Evolutionary conservation across 2,113 vertebrate genomes (phyloP).

Genomic region (Pungitius pungitius): DNA sequence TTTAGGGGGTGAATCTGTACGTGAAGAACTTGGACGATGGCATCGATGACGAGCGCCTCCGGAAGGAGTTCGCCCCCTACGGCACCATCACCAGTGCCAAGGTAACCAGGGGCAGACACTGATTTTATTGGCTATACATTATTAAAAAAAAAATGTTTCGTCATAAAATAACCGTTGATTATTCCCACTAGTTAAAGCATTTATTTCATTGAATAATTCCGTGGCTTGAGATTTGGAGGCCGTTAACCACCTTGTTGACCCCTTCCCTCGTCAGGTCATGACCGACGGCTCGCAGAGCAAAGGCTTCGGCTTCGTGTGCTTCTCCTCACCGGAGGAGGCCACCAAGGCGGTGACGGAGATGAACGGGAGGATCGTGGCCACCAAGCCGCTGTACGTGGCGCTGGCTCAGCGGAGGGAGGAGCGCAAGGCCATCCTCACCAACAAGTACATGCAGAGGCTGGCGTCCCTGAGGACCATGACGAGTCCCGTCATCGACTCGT

Average conservation of each 20-base stretch:
- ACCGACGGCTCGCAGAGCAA: constrained; percentile 94
- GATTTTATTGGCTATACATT: no score
- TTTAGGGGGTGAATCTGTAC: constrained; percentile 94
- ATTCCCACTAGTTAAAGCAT: not conserved
- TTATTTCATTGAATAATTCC: no score
- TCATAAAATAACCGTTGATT: not conserved
- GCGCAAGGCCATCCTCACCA: constrained; percentile 94
- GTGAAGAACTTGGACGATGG: constrained; percentile 96
- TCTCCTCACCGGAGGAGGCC: constrained; percentile 97
- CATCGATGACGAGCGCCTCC: constrained; percentile 89
- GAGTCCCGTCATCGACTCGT: constrained; percentile 85
- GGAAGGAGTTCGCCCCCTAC: constrained; percentile 94
- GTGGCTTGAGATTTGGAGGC: no score
- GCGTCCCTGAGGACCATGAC: constrained; percentile 86
- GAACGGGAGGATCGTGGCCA: constrained; percentile 93
- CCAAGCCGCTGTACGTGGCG: constrained; percentile 95
- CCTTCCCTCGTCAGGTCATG: constrained; percentile 87
- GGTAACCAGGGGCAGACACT: constrained; percentile 71
- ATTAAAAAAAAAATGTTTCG: no score
- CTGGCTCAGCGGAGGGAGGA: constrained; percentile 96
- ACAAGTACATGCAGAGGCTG: constrained; percentile 94
- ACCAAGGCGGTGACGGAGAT: constrained; percentile 97
- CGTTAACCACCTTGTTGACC: no score
- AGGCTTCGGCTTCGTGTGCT: constrained; percentile 98
- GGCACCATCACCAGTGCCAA: constrained; percentile 97